A percentile compares a stretch with the other conserved stretches of the same genome.
Evolutionary conservation across 2,888 invertebrate species (phyloP).

Genomic region (Podotricha telesiphe): DNA sequence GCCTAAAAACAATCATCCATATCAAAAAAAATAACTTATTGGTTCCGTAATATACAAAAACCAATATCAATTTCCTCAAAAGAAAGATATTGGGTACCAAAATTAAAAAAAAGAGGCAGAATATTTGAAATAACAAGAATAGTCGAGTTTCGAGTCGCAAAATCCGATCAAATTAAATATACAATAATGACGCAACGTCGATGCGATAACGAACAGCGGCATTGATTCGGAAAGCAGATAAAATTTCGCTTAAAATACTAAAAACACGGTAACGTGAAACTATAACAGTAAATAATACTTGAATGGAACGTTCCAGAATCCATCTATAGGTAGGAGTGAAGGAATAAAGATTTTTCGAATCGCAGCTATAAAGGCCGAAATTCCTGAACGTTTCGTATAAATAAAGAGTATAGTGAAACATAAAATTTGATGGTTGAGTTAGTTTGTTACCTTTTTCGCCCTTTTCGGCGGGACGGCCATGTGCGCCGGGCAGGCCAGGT

Average conservation of each 20-base stretch:
- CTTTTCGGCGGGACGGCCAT: conserved; percentile 87
- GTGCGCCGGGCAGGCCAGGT: conserved; percentile 83
- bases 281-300: conserved; percentile 70
- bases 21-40: conserved; percentile 18
- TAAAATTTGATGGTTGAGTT: conserved; percentile 82
- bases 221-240: background rate
- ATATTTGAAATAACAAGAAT: conserved; percentile 18
- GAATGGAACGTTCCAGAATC: conserved; percentile 57
- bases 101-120: conserved; percentile 17
- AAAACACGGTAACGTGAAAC: conserved; percentile 54
- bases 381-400: conserved; percentile 76
- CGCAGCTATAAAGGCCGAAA: conserved; percentile 75
- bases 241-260: conserved; percentile 1
- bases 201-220: background rate
- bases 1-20: conserved; percentile 52
- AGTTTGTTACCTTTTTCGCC: conserved; percentile 87
- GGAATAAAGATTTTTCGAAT: conserved; percentile 78
- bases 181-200: conserved; percentile 4
- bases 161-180: conserved; percentile 23
- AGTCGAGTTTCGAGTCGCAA: conserved; percentile 5
- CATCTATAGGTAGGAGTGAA: conserved; percentile 59
- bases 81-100: conserved; percentile 26
- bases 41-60: conserved; percentile 7
- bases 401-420: conserved; percentile 78
- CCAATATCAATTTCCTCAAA: conserved; percentile 16